These are phyloP conservation scores for Cyclargus thomasi DNA, from an alignment of 1,140 invertebrate genomes.

Conservation along the genomic window DNA sequence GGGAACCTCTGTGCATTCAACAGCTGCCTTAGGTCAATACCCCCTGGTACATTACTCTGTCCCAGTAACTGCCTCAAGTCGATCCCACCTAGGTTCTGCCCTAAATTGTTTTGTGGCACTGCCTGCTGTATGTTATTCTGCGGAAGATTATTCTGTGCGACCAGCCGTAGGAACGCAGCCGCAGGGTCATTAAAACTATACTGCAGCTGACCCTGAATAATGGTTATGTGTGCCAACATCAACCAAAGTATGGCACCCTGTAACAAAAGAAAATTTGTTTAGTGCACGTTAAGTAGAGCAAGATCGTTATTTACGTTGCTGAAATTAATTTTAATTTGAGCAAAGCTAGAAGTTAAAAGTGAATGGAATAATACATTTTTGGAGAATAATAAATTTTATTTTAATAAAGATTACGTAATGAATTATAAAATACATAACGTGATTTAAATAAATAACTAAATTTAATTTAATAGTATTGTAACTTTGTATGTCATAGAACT, in stretches of 20 bases:
- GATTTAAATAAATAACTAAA: no score
- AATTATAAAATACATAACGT: no score
- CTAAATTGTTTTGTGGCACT: no score
- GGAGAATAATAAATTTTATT: no score
- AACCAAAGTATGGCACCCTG: not conserved
- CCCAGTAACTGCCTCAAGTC: not conserved
- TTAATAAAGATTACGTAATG: no score
- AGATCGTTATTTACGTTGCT: no score
- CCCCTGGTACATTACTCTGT: not conserved
- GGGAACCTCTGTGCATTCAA: constrained; percentile 25
- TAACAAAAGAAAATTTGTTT: not conserved
- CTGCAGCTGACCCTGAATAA: not conserved
- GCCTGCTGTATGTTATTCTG: not conserved
- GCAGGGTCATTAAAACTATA: not conserved
- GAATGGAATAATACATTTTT: no score
- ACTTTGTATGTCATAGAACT: no score
- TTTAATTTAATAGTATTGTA: no score
- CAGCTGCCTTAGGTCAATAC: not conserved
- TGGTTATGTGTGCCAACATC: not conserved
- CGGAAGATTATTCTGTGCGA: not conserved
- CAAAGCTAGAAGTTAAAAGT: no score
- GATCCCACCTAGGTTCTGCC: not conserved
- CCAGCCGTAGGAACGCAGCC: not conserved
- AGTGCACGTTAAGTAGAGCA: no score
- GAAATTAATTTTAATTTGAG: no score